Evolutionary conservation across 1,140 invertebrate species (phyloP), one percentile per base, ranked within the genome.

Genomic region (Lanistes nyassanus): DNA sequence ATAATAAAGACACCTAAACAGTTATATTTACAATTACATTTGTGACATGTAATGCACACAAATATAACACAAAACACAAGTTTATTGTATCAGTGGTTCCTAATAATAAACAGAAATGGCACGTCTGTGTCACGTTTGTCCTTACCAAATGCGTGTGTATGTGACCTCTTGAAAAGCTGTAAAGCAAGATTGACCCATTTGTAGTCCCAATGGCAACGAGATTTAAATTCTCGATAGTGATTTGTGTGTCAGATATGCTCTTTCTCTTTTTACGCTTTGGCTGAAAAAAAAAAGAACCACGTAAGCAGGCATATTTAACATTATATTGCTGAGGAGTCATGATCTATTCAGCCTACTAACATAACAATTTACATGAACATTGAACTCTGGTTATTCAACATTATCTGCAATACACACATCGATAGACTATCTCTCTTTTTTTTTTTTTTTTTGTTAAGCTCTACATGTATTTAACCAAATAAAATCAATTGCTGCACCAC

Each of bases 141-240:
- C 76, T 76, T 82, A 86, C 85, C 81, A 92, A 82, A 60, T 87
- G 87, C 79, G 82, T 87, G 34, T 90, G 88, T 70, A 94, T 89
- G 84, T 92, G 92, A 21, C 91, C 93, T 86, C 92, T 91, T 23
- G 90, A 81, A 60, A 94, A 86, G 34, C 93, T 94, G 86, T 94
- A 94, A 76, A 94, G 84, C 31, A 93, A 87, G 26, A 94, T 90
- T 76, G 90, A 89, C 56, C 94, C 94, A 78, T 90, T 91, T 1
- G 88, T 87, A 23, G 93, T 94, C 39, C 93, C 94, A 79, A 94
- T 85, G 2, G 92, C 92, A 85, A 92, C 87, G 78, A 91, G 76
- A 70, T 89, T 80, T 19, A 81, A 70, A 34, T 81, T 68, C 7
- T 77, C 75, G 21, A 73, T 53, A 34, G 56, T 65, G 51, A 56